phyloP scores from a whole-genome alignment of 2,113 vertebrate species.

The Chelonoidis abingdonii region DNA sequence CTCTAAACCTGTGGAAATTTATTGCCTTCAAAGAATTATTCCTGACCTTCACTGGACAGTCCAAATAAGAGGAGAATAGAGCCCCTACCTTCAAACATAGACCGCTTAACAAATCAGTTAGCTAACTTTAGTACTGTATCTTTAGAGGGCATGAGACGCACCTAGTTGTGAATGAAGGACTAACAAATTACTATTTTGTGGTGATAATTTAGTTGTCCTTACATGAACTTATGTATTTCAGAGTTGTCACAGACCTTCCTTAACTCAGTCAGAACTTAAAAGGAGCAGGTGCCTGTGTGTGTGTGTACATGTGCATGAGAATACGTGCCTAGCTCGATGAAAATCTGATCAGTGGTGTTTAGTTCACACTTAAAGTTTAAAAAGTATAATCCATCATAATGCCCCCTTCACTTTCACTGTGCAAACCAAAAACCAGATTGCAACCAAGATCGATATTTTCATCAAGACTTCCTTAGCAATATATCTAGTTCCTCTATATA shows the following conservation, averaged over 20 bases:
- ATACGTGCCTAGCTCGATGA: background rate
- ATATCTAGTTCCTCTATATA: background rate
- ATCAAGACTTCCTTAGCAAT: background rate
- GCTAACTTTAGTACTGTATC: background rate
- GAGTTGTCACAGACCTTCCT: background rate
- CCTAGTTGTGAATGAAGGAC: background rate
- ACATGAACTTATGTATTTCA: background rate
- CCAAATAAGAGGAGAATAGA: background rate
- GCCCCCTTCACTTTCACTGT: conserved; percentile 6
- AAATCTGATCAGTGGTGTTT: conserved; percentile 15
- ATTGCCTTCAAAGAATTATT: background rate
- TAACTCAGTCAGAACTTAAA: background rate
- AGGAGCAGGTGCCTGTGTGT: background rate
- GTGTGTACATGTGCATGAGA: background rate
- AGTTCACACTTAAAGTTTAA: conserved; percentile 3
- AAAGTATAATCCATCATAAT: conserved; percentile 14
- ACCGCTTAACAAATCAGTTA: background rate
- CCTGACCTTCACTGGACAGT: background rate
- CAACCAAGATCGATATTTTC: background rate
- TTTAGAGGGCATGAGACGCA: background rate
- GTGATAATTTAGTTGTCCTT: background rate
- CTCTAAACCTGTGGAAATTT: background rate
- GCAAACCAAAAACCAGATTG: conserved; percentile 14
- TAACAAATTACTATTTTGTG: background rate
- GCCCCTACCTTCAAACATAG: background rate